Evolutionary conservation across 2,888 invertebrate species (phyloP).

Genomic region (Syrphus vitripennis): DNA sequence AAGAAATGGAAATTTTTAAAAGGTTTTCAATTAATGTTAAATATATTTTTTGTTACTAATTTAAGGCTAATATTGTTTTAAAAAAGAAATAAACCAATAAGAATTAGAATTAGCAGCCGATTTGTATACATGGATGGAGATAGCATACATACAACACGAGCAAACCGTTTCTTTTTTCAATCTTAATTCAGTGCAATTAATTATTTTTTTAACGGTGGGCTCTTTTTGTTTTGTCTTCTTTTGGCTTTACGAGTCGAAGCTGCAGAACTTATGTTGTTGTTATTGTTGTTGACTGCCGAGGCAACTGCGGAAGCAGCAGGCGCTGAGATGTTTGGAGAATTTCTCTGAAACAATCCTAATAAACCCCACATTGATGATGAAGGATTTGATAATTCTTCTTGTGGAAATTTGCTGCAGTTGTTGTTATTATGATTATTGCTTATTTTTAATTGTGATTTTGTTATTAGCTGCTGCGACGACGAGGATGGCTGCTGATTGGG

Average conservation of each 20-base stretch:
- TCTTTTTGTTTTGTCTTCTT: slow-evolving; percentile 67
- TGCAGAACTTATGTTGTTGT: slow-evolving; percentile 29
- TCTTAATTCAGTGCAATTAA: not conserved
- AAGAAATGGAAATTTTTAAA: slow-evolving; percentile 66
- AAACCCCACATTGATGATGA: slow-evolving; percentile 30
- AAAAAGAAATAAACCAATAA: slow-evolving; percentile 62
- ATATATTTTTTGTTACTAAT: slow-evolving; percentile 56
- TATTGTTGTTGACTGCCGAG: not conserved
- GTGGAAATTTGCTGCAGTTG: slow-evolving; percentile 34
- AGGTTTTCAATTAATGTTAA: slow-evolving; percentile 57
- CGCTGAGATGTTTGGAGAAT: slow-evolving; percentile 15
- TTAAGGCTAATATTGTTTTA: slow-evolving; percentile 66
- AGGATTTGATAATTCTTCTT: slow-evolving; percentile 29
- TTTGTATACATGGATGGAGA: slow-evolving; percentile 47
- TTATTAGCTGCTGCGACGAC: slow-evolving; percentile 29
- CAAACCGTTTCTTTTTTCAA: slow-evolving; percentile 36
- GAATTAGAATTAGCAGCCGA: slow-evolving; percentile 67
- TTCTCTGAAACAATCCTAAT: slow-evolving; percentile 51
- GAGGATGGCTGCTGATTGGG: slow-evolving; percentile 52
- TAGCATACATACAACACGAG: slow-evolving; percentile 47
- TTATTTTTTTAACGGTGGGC: slow-evolving; percentile 64
- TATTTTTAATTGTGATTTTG: slow-evolving; percentile 57
- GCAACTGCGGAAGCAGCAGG: slow-evolving; percentile 5
- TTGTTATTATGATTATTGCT: slow-evolving; percentile 62
- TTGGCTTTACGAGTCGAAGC: slow-evolving; percentile 61